Evolutionary conservation across 2,888 invertebrate species (phyloP).

Genomic region (Aphidius colemani): DNA sequence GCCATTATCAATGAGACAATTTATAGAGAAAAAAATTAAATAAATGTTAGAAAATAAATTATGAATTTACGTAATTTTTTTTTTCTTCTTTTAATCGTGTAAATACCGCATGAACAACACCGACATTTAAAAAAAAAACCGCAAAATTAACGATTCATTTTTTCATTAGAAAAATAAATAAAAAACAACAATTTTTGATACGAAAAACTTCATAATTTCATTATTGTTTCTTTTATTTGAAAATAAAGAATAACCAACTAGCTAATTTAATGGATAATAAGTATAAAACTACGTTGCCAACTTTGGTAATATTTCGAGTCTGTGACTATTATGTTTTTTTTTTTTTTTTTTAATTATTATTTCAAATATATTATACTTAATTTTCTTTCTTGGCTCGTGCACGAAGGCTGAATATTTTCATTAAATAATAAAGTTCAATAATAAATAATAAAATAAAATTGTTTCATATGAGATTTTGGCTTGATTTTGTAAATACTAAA

Average conservation of each 20-base stretch:
- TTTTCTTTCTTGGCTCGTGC: too few species aligned
- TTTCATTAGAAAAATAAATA: conserved; percentile 21
- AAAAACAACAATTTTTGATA: conserved; percentile 34
- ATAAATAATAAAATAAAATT: conserved; percentile 22
- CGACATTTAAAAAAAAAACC: too few species aligned
- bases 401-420: too few species aligned
- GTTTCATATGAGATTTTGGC: conserved; percentile 53
- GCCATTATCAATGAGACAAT: conserved; percentile 52
- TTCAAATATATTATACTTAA: too few species aligned
- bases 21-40: conserved; percentile 31
- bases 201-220: conserved; percentile 38
- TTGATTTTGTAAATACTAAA: conserved; percentile 56
- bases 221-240: conserved; percentile 36
- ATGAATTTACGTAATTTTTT: conserved; percentile 31
- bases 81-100: conserved; percentile 55
- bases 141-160: neutral
- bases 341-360: too few species aligned
- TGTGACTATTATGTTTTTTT: too few species aligned
- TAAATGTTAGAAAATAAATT: conserved; percentile 16
- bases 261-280: too few species aligned
- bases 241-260: neutral
- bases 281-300: too few species aligned
- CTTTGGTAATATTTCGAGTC: too few species aligned
- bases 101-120: conserved; percentile 48
- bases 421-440: too few species aligned